These are phyloP conservation scores for Apistogramma diplotaenia DNA, from an alignment of 2,113 vertebrate genomes.

Conservation along the genomic window DNA sequence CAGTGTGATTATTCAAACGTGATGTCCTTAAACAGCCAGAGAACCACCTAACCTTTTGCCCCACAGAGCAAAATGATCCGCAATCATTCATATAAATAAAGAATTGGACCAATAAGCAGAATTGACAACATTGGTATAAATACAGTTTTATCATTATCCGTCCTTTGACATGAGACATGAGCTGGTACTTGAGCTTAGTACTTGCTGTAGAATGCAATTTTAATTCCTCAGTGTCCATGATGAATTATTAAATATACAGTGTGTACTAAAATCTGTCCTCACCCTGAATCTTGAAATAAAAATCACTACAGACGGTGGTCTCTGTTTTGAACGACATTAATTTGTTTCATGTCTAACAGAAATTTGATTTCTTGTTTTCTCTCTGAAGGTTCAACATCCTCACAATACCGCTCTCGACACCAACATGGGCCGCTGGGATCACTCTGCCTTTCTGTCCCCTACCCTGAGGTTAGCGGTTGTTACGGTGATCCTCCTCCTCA, in stretches of 20 bases:
- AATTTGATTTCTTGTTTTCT: conserved; percentile 10
- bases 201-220: no score
- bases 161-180: no score
- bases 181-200: no score
- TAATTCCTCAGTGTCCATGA: no score
- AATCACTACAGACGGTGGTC: fast-evolving
- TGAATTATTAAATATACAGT: no score
- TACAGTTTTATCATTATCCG: no score
- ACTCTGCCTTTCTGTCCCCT: conserved; percentile 60
- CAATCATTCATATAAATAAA: no score
- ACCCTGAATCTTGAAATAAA: not conserved
- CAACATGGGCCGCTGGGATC: conserved; percentile 78
- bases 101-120: no score
- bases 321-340: not conserved
- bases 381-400: conserved; percentile 66
- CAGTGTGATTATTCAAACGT: conserved; percentile 11
- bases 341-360: not conserved
- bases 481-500: conserved; percentile 75
- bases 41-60: not conserved
- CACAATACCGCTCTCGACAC: conserved; percentile 4
- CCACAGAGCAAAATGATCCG: no score
- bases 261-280: no score
- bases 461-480: conserved; percentile 76
- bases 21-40: not conserved
- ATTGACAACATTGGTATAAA: no score